Evolutionary conservation across 1,140 invertebrate species (phyloP).

Genomic region (Drosophila quadrilineata): DNA sequence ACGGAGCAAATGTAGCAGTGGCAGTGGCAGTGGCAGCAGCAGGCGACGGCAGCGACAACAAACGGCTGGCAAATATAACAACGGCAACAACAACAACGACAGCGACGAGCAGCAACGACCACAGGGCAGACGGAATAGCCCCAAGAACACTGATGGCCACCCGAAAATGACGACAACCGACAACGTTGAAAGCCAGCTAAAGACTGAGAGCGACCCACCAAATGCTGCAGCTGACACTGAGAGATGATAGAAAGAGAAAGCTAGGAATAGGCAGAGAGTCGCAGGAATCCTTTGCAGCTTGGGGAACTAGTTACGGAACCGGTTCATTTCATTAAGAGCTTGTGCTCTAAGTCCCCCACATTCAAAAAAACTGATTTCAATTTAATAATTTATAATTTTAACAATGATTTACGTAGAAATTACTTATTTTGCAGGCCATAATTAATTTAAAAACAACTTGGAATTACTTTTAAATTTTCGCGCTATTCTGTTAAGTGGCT

Average conservation of each 20-base stretch:
- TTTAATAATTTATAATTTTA: too few relatives aligned
- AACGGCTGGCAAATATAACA: too few relatives aligned
- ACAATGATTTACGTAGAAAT: too few relatives aligned
- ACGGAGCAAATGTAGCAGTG: constrained; percentile 18
- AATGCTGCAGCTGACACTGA: neutral
- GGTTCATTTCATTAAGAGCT: too few relatives aligned
- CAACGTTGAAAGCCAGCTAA: constrained; percentile 67
- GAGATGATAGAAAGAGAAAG: constrained; percentile 2
- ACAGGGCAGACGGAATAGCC: constrained; percentile 13
- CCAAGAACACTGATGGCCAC: constrained; percentile 25
- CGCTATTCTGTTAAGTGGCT: too few relatives aligned
- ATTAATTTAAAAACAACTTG: too few relatives aligned
- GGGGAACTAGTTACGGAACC: constrained; percentile 38
- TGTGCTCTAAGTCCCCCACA: too few relatives aligned
- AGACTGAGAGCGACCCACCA: constrained; percentile 46
- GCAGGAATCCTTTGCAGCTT: constrained; percentile 24
- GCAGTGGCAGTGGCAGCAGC: constrained; percentile 18
- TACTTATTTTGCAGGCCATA: too few relatives aligned
- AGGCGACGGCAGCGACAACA: constrained; percentile 23
- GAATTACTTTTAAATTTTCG: too few relatives aligned
- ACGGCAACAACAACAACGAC: constrained; percentile 11
- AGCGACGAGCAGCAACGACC: constrained; percentile 7
- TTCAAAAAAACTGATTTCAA: too few relatives aligned
- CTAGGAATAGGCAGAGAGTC: neutral
- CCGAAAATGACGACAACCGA: constrained; percentile 42